A percentile compares a stretch with the other conserved stretches of the same genome.
Evolutionary conservation across 2,888 invertebrate species (phyloP).

Genomic region (Pachliopta kotzebuea): DNA sequence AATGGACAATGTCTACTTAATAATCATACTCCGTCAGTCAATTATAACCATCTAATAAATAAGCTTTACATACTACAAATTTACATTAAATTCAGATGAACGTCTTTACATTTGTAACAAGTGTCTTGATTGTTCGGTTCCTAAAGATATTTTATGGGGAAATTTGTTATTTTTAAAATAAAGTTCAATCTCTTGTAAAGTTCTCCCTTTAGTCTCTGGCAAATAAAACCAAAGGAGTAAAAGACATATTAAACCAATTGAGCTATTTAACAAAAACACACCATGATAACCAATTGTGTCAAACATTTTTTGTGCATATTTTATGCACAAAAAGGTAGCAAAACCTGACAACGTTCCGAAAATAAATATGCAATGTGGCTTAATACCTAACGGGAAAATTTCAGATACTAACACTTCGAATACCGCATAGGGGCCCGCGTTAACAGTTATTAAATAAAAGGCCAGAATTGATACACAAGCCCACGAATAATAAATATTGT

Average conservation of each 20-base stretch:
- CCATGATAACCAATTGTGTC: slow-evolving; percentile 33
- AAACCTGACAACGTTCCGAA: slow-evolving; percentile 29
- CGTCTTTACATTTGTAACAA: neutral
- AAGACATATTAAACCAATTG: slow-evolving; percentile 30
- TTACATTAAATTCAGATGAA: neutral
- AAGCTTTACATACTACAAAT: too few relatives aligned
- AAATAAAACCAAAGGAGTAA: slow-evolving; percentile 34
- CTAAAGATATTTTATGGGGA: neutral
- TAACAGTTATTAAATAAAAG: slow-evolving; percentile 30
- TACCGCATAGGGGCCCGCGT: slow-evolving; percentile 33
- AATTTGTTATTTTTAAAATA: slow-evolving; percentile 36
- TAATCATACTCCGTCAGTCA: too few relatives aligned
- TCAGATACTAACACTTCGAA: slow-evolving; percentile 34
- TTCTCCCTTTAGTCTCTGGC: slow-evolving; percentile 37
- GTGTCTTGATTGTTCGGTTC: neutral
- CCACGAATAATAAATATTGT: slow-evolving; percentile 24
- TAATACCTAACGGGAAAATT: slow-evolving; percentile 36
- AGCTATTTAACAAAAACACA: slow-evolving; percentile 33
- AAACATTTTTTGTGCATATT: slow-evolving; percentile 32
- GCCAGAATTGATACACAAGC: slow-evolving; percentile 31
- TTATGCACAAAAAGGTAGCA: slow-evolving; percentile 31
- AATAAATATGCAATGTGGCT: slow-evolving; percentile 30
- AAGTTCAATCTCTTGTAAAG: slow-evolving; percentile 40
- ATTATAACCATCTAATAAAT: too few relatives aligned
- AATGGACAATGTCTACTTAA: too few relatives aligned